These are phyloP conservation scores for Oscheius sp. DNA, from an alignment of 1,140 invertebrate genomes.

Conservation along the genomic window DNA sequence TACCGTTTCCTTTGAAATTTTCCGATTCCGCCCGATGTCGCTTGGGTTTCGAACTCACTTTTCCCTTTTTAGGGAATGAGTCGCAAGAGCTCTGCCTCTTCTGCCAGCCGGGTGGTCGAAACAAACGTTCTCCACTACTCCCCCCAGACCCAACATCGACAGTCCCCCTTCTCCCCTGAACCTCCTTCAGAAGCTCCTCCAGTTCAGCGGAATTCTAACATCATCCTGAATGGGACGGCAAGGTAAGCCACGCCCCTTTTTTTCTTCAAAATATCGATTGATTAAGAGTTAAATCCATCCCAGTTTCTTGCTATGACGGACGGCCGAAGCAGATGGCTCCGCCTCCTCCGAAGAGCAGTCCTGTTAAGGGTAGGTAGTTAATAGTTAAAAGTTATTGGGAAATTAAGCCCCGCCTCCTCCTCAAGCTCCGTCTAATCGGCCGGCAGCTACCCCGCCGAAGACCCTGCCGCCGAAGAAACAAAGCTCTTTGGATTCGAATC, in stretches of 20 bases:
- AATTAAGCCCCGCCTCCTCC: not conserved
- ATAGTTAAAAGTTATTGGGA: too few species aligned
- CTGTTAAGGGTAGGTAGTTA: too few species aligned
- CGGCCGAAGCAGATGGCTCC: not conserved
- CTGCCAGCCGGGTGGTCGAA: not conserved
- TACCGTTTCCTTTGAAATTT: not conserved
- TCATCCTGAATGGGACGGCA: not conserved
- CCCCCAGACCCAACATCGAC: not conserved
- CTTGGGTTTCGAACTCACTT: not conserved
- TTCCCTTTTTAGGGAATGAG: not conserved
- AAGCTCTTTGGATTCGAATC: not conserved
- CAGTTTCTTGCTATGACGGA: not conserved
- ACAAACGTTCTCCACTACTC: conserved; percentile 4
- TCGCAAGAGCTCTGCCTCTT: not conserved
- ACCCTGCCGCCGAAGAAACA: not conserved
- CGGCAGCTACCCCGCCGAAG: not conserved
- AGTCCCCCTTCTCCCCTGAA: not conserved
- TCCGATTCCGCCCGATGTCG: not conserved
- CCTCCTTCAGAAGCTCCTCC: not conserved
- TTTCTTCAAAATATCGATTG: not conserved
- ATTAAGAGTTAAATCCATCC: not conserved
- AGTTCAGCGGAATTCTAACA: not conserved
- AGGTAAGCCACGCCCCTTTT: not conserved
- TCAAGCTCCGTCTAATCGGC: not conserved
- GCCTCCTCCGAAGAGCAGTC: too few species aligned